Conservation (phyloP, 2,113 vertebrate genomes). For the Saguinus imperator region DNA sequence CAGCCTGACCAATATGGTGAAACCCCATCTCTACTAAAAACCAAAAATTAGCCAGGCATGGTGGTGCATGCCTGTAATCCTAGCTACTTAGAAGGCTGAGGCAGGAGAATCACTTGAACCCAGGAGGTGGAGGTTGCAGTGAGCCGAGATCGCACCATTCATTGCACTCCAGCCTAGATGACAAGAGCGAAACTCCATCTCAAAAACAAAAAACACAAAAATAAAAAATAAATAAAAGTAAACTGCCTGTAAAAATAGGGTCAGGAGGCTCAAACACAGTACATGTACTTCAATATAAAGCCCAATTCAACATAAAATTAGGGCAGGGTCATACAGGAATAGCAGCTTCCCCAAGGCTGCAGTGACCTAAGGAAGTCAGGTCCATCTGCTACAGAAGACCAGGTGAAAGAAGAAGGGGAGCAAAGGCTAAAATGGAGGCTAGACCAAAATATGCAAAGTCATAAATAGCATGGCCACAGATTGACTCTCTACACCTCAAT, state of each 20-base stretch:
- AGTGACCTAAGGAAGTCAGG: conserved; percentile 18
- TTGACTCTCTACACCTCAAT: conserved; percentile 9
- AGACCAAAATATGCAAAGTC: conserved; percentile 19
- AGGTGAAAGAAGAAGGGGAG: conserved; percentile 11
- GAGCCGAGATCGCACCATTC: too few species aligned
- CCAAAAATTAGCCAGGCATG: too few species aligned
- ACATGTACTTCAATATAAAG: conserved; percentile 8
- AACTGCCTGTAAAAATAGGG: neutral
- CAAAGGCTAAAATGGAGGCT: neutral
- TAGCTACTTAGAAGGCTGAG: too few species aligned
- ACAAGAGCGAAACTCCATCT: too few species aligned
- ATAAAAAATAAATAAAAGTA: neutral
- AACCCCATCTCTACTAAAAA: too few species aligned
- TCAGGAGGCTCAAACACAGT: neutral
- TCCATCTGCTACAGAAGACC: neutral
- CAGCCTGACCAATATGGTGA: too few species aligned
- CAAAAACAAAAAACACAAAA: too few species aligned
- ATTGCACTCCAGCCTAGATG: too few species aligned
- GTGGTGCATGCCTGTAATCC: too few species aligned
- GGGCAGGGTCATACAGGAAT: neutral
- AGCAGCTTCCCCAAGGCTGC: neutral
- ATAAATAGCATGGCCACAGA: neutral
- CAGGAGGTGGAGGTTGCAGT: too few species aligned
- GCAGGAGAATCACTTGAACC: too few species aligned
- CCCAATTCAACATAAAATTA: conserved; percentile 3